A percentile compares a stretch with the other conserved stretches of the same genome.
These are phyloP conservation scores for Thumatha senex DNA, from an alignment of 2,888 invertebrate genomes.

Conservation along the genomic window DNA sequence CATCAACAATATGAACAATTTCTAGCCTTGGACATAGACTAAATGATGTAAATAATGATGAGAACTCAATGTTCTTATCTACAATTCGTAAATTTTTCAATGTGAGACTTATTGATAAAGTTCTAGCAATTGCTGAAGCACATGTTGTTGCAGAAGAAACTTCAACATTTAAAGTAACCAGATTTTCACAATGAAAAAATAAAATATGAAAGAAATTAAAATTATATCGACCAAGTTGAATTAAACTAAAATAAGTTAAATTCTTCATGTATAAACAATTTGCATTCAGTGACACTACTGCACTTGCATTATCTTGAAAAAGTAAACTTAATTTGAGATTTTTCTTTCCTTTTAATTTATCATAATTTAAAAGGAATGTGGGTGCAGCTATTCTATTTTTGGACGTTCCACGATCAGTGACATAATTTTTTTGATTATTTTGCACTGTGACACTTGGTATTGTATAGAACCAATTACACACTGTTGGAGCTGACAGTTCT, in stretches of 20 bases:
- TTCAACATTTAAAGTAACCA: constrained; percentile 59
- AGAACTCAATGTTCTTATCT: constrained; percentile 56
- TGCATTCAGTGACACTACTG: constrained; percentile 45
- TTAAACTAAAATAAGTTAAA: constrained; percentile 62
- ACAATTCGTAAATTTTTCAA: constrained; percentile 62
- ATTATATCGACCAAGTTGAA: constrained; percentile 49
- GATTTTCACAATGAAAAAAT: constrained; percentile 54
- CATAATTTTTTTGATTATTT: too few relatives aligned
- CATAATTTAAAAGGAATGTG: constrained; percentile 52
- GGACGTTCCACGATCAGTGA: constrained; percentile 25
- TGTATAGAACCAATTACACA: constrained; percentile 50
- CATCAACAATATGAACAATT: constrained; percentile 60
- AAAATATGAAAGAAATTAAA: constrained; percentile 61
- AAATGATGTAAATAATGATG: constrained; percentile 51
- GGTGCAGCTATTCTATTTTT: constrained; percentile 46
- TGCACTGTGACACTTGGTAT: constrained; percentile 6
- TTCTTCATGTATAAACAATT: constrained; percentile 55
- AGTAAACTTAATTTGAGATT: constrained; percentile 46
- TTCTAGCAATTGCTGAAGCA: constrained; percentile 41
- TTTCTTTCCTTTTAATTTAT: constrained; percentile 49
- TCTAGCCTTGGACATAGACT: constrained; percentile 59
- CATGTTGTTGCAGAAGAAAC: constrained; percentile 42
- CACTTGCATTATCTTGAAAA: constrained; percentile 41
- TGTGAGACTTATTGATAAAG: constrained; percentile 47
- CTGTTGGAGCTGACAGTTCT: constrained; percentile 24